These are phyloP conservation scores for Enteromius mattozi DNA, from an alignment of 2,797 vertebrate species.

Conservation along the genomic window DNA sequence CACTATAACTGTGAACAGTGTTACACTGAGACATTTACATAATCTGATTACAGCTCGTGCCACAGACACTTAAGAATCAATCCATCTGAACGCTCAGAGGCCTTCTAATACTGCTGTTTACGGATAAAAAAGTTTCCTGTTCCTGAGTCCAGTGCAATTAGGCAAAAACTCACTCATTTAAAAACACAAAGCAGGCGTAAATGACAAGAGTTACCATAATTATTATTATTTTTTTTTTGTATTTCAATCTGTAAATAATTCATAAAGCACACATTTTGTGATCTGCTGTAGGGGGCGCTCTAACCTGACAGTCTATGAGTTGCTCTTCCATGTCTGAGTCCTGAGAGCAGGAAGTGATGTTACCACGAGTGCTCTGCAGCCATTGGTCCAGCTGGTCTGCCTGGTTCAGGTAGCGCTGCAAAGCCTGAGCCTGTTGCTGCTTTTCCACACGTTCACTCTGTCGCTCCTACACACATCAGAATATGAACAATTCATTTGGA, in stretches of 20 bases:
- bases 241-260: background rate
- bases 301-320: conserved; percentile 94
- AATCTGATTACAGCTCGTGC: conserved; percentile 87
- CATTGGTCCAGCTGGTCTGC: conserved; percentile 94
- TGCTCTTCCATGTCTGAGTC: conserved; percentile 95
- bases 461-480: conserved; percentile 80
- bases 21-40: conserved; percentile 75
- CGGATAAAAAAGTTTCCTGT: conserved; percentile 52
- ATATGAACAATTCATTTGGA: background rate
- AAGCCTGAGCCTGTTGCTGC: conserved; percentile 91
- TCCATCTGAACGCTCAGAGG: conserved; percentile 63
- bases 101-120: conserved; percentile 71
- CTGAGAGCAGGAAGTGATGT: conserved; percentile 74
- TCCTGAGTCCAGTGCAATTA: background rate
- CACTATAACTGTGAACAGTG: conserved; percentile 68
- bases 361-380: conserved; percentile 87
- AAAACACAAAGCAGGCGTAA: background rate
- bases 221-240: background rate
- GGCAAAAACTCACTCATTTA: background rate
- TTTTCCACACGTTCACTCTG: conserved; percentile 93
- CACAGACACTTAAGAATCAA: conserved; percentile 68
- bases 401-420: conserved; percentile 90
- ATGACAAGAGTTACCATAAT: background rate
- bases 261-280: background rate
- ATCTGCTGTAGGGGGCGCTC: conserved; percentile 8